Conservation (phyloP, 2,113 vertebrate species). For the Sceloporus undulatus region DNA sequence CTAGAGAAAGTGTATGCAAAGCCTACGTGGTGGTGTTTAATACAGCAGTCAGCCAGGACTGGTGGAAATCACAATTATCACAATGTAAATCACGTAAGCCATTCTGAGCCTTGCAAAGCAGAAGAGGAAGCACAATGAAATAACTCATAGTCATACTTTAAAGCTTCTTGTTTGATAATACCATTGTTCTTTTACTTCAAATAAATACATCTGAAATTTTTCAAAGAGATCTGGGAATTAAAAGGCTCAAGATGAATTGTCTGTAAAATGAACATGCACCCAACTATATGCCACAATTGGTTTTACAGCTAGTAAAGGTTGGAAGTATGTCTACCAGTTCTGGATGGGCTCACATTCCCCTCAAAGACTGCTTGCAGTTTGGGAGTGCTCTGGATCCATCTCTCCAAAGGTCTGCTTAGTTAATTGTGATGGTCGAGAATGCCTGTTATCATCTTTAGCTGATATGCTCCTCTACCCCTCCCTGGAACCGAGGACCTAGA, state of each 20-base stretch:
- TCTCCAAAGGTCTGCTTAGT: too few species aligned
- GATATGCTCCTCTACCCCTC: too few species aligned
- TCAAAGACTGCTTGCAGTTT: too few species aligned
- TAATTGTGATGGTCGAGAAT: too few species aligned
- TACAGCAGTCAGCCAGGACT: not conserved
- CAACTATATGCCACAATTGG: not conserved
- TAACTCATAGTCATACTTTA: conserved; percentile 40
- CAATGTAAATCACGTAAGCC: not conserved
- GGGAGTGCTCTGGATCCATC: too few species aligned
- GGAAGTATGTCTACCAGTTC: too few species aligned
- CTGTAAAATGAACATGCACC: not conserved
- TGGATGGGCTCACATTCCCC: too few species aligned
- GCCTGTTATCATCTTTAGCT: too few species aligned
- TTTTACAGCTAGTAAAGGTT: too few species aligned
- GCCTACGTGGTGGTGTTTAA: too few species aligned
- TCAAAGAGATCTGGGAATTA: not conserved
- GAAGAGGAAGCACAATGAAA: not conserved
- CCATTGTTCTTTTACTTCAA: not conserved
- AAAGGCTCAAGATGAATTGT: not conserved
- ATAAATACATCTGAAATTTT: not conserved
- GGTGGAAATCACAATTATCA: not conserved
- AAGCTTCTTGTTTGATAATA: conserved; percentile 46
- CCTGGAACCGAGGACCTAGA: too few species aligned
- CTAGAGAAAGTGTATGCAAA: too few species aligned
- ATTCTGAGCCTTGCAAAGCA: not conserved